A percentile compares a stretch with the other conserved stretches of the same genome.
Conservation (phyloP, 2,113 vertebrate genomes). For the Microcebus tavaratra region DNA sequence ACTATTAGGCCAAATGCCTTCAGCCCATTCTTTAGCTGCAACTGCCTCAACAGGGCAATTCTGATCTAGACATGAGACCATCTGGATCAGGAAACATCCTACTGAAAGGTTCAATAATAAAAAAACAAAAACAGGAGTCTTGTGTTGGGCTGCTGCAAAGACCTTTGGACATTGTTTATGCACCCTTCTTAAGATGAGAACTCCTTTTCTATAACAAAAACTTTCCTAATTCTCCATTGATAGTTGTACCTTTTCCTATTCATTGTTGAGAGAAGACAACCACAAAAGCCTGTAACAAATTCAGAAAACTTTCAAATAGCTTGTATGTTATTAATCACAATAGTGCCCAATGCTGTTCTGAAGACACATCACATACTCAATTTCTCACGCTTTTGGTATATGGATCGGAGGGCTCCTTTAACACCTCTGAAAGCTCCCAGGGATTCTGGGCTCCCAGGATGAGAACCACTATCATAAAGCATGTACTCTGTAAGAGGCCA, state of each 20-base stretch:
- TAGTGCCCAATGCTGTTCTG: background rate
- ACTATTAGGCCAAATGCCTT: background rate
- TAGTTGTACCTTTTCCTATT: background rate
- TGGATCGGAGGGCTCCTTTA: background rate
- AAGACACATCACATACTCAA: background rate
- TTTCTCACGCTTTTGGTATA: background rate
- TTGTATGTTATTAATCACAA: background rate
- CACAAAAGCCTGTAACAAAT: conserved; percentile 13
- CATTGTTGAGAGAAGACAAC: background rate
- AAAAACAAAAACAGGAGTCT: background rate
- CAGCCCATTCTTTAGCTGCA: conserved; percentile 1
- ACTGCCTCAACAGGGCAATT: background rate
- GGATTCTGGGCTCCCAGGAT: background rate
- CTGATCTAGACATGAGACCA: background rate
- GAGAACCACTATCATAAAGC: background rate
- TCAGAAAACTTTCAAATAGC: background rate
- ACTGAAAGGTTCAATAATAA: background rate
- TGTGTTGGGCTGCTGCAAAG: background rate
- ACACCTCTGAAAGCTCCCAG: background rate
- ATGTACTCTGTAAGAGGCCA: background rate
- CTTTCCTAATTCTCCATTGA: background rate
- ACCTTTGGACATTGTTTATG: background rate
- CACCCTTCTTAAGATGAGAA: background rate
- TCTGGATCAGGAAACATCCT: background rate
- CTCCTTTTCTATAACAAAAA: conserved; percentile 35